Conservation (phyloP, 2,113 vertebrate species). For the Clupea harengus region DNA sequence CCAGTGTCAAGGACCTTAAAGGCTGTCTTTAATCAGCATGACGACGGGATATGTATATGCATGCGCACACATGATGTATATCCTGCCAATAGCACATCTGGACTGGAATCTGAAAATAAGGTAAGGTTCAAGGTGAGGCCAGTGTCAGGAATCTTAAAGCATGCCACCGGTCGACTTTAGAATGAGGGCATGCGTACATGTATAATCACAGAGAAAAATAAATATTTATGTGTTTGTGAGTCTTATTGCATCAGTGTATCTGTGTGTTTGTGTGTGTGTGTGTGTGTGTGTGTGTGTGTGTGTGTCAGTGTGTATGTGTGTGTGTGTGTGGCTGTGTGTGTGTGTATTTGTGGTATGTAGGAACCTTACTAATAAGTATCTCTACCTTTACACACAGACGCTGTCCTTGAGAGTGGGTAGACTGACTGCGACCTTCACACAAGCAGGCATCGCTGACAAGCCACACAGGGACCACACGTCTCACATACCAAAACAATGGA, state of each 20-base stretch:
- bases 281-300: background rate
- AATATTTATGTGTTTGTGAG: background rate
- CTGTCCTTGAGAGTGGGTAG: background rate
- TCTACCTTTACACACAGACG: background rate
- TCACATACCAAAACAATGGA: background rate
- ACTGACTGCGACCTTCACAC: background rate
- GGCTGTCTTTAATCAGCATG: too few species aligned
- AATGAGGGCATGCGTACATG: background rate
- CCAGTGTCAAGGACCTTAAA: too few species aligned
- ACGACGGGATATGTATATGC: too few species aligned
- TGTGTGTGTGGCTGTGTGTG: background rate
- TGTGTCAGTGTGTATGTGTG: background rate
- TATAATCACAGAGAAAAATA: too few species aligned
- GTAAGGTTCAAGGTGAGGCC: too few species aligned
- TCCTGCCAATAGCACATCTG: too few species aligned
- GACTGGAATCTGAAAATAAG: too few species aligned
- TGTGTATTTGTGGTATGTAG: background rate
- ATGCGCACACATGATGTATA: too few species aligned
- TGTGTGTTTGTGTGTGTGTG: background rate
- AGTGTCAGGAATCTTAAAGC: slow-evolving; percentile 24
- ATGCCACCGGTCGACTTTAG: slow-evolving; percentile 21
- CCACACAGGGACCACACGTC: background rate
- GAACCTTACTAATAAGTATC: background rate
- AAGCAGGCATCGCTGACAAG: background rate
- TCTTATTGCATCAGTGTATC: background rate